phyloP scores from a whole-genome alignment of 64 coral and sea anemone genomes.

The Porites australiensis region DNA sequence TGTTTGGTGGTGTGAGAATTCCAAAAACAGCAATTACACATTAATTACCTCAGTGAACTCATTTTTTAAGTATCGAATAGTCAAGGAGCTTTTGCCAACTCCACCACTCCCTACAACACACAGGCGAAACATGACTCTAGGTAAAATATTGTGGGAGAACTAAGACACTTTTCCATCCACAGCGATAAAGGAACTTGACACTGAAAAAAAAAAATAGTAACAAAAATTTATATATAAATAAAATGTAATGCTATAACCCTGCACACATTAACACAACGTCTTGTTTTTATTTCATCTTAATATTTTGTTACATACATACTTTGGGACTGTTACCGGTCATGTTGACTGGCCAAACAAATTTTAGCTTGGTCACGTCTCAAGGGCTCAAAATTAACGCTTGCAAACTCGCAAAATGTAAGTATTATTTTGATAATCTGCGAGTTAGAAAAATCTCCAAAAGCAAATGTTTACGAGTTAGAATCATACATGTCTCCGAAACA shows the following conservation, averaged over 20 bases:
- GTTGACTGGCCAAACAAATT: no score
- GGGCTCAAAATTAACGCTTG: no score
- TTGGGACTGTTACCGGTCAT: no score
- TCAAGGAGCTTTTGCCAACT: constrained; percentile 98
- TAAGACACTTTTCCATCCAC: constrained; percentile 44
- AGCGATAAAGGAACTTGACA: neutral
- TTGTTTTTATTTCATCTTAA: no score
- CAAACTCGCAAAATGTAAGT: no score
- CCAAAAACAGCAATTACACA: neutral
- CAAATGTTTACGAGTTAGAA: no score
- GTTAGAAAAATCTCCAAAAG: no score
- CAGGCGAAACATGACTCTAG: constrained; percentile 81
- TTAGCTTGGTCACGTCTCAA: no score
- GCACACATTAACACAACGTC: no score
- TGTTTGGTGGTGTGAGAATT: neutral
- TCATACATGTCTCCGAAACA: no score
- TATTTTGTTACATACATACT: no score
- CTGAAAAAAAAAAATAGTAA: neutral
- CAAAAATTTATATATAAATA: neutral
- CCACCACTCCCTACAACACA: constrained; percentile 99
- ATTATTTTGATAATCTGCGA: no score
- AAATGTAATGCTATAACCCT: neutral
- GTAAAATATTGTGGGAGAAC: neutral
- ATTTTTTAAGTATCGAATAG: constrained; percentile 97
- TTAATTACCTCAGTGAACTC: constrained; percentile 97